Evolutionary conservation across 2,113 vertebrate species (phyloP).

Genomic region (Hippolais icterina): DNA sequence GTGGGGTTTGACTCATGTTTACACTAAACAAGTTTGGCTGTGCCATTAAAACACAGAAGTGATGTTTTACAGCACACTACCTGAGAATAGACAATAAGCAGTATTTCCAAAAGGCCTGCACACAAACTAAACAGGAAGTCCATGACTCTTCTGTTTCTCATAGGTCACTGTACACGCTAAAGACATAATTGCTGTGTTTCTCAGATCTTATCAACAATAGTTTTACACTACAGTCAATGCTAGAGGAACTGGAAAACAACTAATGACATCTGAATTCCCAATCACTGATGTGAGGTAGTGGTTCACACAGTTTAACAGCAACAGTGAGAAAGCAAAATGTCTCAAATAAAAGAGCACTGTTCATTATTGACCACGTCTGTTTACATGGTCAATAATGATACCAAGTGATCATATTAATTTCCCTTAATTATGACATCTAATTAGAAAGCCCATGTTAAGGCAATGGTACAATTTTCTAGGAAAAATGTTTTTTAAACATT

Average conservation of each 20-base stretch:
- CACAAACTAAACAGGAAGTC: not conserved
- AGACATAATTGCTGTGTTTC: not conserved
- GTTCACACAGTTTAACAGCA: not conserved
- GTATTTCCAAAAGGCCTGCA: not conserved
- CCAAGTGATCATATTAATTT: not conserved
- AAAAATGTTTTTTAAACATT: not conserved
- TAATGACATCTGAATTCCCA: not conserved
- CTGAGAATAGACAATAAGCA: not conserved
- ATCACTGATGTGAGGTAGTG: fast-evolving
- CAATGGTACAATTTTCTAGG: not conserved
- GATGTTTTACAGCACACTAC: not conserved
- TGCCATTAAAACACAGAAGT: not conserved
- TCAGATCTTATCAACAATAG: not conserved
- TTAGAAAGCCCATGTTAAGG: not conserved
- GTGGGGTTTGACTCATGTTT: not conserved
- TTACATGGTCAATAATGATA: not conserved
- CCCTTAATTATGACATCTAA: not conserved
- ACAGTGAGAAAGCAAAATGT: not conserved
- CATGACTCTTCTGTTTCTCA: not conserved
- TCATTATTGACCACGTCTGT: too few species aligned
- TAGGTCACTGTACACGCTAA: not conserved
- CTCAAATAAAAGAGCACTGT: not conserved
- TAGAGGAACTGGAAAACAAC: not conserved
- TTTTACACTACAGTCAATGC: not conserved
- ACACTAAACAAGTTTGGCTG: not conserved